Base-by-base conservation (phyloP, 2,797 vertebrate species). In the Galaxias olidus region DNA sequence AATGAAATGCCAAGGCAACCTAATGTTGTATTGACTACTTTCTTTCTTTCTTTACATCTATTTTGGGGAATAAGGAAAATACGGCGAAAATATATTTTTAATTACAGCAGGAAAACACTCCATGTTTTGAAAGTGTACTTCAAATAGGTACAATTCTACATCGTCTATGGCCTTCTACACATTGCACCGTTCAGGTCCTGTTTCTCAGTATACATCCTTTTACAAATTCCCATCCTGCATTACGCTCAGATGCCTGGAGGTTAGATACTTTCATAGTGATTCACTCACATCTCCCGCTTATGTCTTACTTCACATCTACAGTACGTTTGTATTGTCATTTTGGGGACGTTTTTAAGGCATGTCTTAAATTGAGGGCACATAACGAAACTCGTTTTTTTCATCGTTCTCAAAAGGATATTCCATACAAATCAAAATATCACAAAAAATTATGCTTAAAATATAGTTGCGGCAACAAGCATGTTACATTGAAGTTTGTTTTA, bases 51-150 rank as follows among this genome's bases (percentile, higher is more conserved):
- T 69, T 77, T 71, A 71, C 58, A 15, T 47, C 63, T 81, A 66
- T 82, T 71, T 74, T n/a, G n/a, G n/a, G n/a, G n/a, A 67, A 63
- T 30, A 18, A 78, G 83, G 78, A 81, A 85, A 84, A 77, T 75
- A 84, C 72, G 59, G 47, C 30, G 9, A 18, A 78, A 69, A 80
- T 71, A 61, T 77, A 71, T 46, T 69, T 68, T 79, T 75, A 73
- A 81, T 77, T 82, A 64, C 71, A 75, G 73, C 62, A 69, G 65
- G 51, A 73, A 30, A 59, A 78, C 80, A 46, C 47, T 64, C 71
- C 65, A 43, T 72, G 66, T 73, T 75, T 82, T 46, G 45, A 73
- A 61, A 76, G 65, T 59, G 9, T 19, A 59, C 66, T 72, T 80
- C 43, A 77, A 70, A 72, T 40, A 45, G 63, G 42, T 68, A 65